These are phyloP conservation scores for Aythya baeri DNA, from an alignment of 2,113 vertebrate genomes.

Conservation along the genomic window DNA sequence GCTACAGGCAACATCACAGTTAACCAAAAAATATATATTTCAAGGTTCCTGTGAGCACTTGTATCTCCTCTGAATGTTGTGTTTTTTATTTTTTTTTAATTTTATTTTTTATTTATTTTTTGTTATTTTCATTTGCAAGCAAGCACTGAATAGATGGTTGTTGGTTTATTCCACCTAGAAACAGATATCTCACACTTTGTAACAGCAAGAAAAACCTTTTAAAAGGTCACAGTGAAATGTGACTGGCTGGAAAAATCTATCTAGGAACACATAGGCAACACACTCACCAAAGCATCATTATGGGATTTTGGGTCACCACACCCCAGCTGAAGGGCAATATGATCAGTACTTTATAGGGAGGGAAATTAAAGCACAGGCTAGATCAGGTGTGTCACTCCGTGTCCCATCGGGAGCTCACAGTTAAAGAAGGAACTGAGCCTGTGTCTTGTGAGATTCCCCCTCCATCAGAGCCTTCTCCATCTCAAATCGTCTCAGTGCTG, in stretches of 20 bases:
- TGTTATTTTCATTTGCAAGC: not conserved
- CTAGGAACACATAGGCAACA: not conserved
- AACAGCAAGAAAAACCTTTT: not conserved
- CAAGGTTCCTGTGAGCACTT: not conserved
- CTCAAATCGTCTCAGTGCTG: accelerated
- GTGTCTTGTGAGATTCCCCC: not conserved
- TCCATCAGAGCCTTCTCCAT: not conserved
- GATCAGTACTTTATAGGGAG: not conserved
- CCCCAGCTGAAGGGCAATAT: not conserved
- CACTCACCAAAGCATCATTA: accelerated
- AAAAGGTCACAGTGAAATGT: not conserved
- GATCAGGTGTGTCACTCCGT: not conserved
- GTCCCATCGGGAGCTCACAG: not conserved
- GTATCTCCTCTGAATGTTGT: not conserved
- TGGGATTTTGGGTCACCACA: not conserved
- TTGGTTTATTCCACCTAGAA: not conserved
- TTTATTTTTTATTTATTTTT: too few relatives aligned
- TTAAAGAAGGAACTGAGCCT: not conserved
- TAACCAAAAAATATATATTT: not conserved
- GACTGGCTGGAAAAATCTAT: slow-evolving; percentile 1
- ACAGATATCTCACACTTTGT: not conserved
- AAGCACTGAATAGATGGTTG: not conserved
- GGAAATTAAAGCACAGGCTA: not conserved
- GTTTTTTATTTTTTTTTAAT: not conserved
- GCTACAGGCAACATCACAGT: slow-evolving; percentile 37